These are phyloP conservation scores for Thryonomys swinderianus DNA, from an alignment of 2,113 vertebrate genomes.

Conservation along the genomic window DNA sequence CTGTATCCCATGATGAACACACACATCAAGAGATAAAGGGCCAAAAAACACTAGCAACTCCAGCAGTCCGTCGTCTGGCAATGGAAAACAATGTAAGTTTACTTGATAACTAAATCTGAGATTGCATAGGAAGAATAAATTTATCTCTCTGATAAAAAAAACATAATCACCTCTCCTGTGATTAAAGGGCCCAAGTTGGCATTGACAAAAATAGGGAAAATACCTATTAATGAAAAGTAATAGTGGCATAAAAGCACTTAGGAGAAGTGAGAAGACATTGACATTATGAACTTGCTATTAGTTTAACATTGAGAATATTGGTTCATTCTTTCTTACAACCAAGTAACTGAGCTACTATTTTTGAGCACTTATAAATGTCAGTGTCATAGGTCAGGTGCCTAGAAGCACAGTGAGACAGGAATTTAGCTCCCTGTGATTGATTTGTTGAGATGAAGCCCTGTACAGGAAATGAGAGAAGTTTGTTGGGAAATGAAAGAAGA, in stretches of 20 bases:
- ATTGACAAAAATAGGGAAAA: neutral
- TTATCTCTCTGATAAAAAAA: neutral
- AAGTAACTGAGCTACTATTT: neutral
- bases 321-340: neutral
- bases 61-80: slow-evolving; percentile 95
- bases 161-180: neutral
- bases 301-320: neutral
- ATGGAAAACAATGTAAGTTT: slow-evolving; percentile 97
- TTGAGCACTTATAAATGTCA: neutral
- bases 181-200: neutral
- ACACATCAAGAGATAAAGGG: slow-evolving; percentile 99
- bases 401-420: neutral
- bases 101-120: neutral
- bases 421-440: neutral
- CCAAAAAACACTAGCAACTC: slow-evolving; percentile 96
- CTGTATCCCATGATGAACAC: slow-evolving; percentile 96
- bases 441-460: neutral
- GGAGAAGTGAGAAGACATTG: neutral
- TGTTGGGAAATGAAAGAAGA: neutral
- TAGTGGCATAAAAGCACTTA: neutral
- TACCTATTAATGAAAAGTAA: neutral
- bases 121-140: neutral
- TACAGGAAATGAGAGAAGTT: neutral
- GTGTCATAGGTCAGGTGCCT: neutral
- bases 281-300: neutral